Percentiles rank a stretch among this genome's conserved stretches.
Conservation (phyloP, 2,888 invertebrate genomes). For the Pyrgus malvae region DNA sequence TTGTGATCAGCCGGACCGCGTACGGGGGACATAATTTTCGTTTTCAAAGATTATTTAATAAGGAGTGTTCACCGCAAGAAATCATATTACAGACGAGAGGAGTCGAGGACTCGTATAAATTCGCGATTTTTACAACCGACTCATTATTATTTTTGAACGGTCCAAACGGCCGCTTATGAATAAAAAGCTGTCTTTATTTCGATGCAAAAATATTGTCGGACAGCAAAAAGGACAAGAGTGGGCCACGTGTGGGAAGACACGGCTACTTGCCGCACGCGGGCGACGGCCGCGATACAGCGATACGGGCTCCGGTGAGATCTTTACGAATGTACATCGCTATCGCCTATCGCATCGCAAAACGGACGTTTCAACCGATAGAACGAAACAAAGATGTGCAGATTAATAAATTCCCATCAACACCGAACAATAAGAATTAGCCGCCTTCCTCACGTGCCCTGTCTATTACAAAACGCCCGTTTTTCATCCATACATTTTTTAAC, state of each 20-base stretch:
- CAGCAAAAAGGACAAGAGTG: slow-evolving; percentile 50
- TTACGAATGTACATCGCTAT: slow-evolving; percentile 21
- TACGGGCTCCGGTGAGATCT: slow-evolving; percentile 32
- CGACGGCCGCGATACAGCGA: background rate
- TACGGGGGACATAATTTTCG: slow-evolving; percentile 69
- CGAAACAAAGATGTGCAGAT: slow-evolving; percentile 34
- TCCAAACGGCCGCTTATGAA: slow-evolving; percentile 68
- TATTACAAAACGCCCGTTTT: slow-evolving; percentile 55
- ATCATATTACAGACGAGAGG: slow-evolving; percentile 64
- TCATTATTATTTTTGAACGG: slow-evolving; percentile 75
- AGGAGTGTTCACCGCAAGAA: slow-evolving; percentile 69
- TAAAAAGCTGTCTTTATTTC: slow-evolving; percentile 70
- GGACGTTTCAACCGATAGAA: slow-evolving; percentile 4
- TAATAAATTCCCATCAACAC: slow-evolving; percentile 39
- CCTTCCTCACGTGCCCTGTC: slow-evolving; percentile 62
- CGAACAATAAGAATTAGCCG: slow-evolving; percentile 32
- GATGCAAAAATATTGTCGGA: slow-evolving; percentile 72
- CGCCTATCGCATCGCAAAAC: slow-evolving; percentile 8
- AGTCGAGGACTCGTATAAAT: slow-evolving; percentile 65
- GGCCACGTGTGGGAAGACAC: slow-evolving; percentile 39
- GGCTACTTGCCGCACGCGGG: background rate
- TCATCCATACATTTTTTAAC: slow-evolving; percentile 46
- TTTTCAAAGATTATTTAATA: slow-evolving; percentile 78
- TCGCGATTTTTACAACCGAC: slow-evolving; percentile 74
- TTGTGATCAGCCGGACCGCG: slow-evolving; percentile 60